Percentiles rank a stretch among this genome's conserved stretches.
Conservation (phyloP, 2,113 vertebrate genomes). For the Calyptommatus sinebrachiatus region DNA sequence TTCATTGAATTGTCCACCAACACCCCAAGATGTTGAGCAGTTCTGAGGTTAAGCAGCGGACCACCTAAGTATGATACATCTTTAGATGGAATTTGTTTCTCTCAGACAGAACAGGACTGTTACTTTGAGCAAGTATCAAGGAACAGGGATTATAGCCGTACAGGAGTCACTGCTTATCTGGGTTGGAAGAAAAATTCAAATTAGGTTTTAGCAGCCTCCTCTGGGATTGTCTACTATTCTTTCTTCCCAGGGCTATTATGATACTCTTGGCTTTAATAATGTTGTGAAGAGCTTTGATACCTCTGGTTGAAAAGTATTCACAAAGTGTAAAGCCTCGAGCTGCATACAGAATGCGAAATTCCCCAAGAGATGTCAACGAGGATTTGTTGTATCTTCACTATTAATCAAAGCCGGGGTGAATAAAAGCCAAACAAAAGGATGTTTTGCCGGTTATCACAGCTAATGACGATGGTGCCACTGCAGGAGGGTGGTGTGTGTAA, state of each 20-base stretch:
- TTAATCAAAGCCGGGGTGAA: not conserved
- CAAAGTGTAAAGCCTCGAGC: not conserved
- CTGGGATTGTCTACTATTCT: not conserved
- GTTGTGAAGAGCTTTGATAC: conserved; percentile 24
- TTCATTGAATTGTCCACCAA: too few species aligned
- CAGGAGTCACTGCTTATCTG: too few species aligned
- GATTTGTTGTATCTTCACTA: not conserved
- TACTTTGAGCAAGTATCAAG: not conserved
- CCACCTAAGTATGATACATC: too few species aligned
- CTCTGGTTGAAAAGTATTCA: conserved; percentile 4
- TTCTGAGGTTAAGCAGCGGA: too few species aligned
- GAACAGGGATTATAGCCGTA: not conserved
- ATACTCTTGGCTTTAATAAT: conserved; percentile 20
- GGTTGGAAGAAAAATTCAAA: not conserved
- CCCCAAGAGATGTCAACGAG: not conserved
- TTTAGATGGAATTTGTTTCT: not conserved
- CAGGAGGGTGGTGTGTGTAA: not conserved
- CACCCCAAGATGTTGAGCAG: too few species aligned
- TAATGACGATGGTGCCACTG: not conserved
- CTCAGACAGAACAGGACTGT: not conserved
- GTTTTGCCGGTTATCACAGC: not conserved
- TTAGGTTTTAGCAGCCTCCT: not conserved
- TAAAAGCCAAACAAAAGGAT: not conserved
- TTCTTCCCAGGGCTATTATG: conserved; percentile 9
- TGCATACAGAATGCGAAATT: conserved; percentile 7